Evolutionary conservation across 2,113 vertebrate species (phyloP), one percentile per base, ranked within the genome.

Genomic region (Tychaedon coryphoeus): DNA sequence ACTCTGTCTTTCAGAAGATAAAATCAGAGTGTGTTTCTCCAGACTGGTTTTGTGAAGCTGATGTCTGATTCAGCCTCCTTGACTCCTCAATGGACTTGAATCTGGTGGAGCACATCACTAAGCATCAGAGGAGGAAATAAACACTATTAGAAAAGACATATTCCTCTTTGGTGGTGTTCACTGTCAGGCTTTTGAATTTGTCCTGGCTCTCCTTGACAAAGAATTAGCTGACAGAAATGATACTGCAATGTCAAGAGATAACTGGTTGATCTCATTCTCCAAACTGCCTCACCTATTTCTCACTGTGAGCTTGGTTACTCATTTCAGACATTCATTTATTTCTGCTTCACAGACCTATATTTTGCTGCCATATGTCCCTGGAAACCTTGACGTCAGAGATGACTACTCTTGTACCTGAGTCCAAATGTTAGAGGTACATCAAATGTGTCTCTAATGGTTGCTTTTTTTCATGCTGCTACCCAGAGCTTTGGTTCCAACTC

Each of bases 341-440:
- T 88, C 74, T 86, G 53, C 51, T 92, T 75, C 81, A 56, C 66
- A 90, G 84, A 86, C 42, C 60, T 92, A 54, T 3, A 20, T 95
- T 86, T 74, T 56, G 34, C 71, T 73, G 56, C 74, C 64, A 47
- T 90, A 81, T 74, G 92, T 90, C 71, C 77, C 85, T 56, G 43
- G 54, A 64, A 94, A 56, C 33, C 54, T 76, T 88, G 82, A 92
- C 20, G 40, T 82, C 58, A 91, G 85, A 66, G 90, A 70, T 86
- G 62, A 76, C 48, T 82, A 18, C 66, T 66, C 38, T 48, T 90
- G 34, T 91, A 94, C 58, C 86, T 66, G 71, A 80, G 33, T 79
- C 56, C 88, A 90, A 91, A 88, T 82, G 60, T 85, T 85, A 77
- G 66, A 88, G 42, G 62, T 82, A 92, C 76, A 79, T 65, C 76